Percentiles rank a stretch among this genome's conserved stretches.
Evolutionary conservation across 2,888 invertebrate species (phyloP).

Genomic region (Punctoribates punctum): DNA sequence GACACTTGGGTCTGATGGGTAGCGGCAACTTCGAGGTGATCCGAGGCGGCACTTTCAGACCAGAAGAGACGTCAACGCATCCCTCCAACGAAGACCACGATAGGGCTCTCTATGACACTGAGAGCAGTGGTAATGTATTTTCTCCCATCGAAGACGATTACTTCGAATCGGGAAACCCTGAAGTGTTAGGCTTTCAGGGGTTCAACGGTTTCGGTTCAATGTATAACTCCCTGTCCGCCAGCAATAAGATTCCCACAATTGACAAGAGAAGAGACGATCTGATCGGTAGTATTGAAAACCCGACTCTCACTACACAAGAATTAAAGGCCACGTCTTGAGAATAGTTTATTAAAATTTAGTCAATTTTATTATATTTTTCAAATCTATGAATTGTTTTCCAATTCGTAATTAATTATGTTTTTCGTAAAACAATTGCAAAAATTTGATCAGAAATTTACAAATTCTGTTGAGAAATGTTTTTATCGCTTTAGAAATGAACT

Average conservation of each 20-base stretch:
- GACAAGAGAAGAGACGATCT: slow-evolving; percentile 18
- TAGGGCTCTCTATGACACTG: background rate
- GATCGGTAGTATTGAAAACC: slow-evolving; percentile 39
- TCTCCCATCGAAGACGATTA: slow-evolving; percentile 40
- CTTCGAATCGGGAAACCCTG: slow-evolving; percentile 41
- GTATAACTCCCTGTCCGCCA: slow-evolving; percentile 42
- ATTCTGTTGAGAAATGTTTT: too few species aligned
- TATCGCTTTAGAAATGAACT: too few species aligned
- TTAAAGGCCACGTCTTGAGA: slow-evolving; percentile 40
- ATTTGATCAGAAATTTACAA: background rate
- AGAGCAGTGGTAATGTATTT: slow-evolving; percentile 31
- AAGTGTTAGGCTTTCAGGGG: slow-evolving; percentile 44
- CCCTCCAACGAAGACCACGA: background rate
- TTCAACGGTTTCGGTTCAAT: slow-evolving; percentile 43
- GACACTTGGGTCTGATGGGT: slow-evolving; percentile 41
- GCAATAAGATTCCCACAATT: slow-evolving; percentile 28
- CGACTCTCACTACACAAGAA: slow-evolving; percentile 36
- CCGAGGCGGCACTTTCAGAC: slow-evolving; percentile 42
- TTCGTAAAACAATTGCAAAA: background rate
- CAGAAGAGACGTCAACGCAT: background rate
- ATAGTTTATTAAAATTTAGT: slow-evolving; percentile 25
- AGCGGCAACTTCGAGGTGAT: slow-evolving; percentile 44
- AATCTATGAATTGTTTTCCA: background rate
- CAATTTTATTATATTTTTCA: slow-evolving; percentile 14
- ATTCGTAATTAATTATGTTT: too few species aligned